These are phyloP conservation scores for Meandrina meandrites DNA, from an alignment of 92 coral and sea anemone genomes.

Conservation along the genomic window DNA sequence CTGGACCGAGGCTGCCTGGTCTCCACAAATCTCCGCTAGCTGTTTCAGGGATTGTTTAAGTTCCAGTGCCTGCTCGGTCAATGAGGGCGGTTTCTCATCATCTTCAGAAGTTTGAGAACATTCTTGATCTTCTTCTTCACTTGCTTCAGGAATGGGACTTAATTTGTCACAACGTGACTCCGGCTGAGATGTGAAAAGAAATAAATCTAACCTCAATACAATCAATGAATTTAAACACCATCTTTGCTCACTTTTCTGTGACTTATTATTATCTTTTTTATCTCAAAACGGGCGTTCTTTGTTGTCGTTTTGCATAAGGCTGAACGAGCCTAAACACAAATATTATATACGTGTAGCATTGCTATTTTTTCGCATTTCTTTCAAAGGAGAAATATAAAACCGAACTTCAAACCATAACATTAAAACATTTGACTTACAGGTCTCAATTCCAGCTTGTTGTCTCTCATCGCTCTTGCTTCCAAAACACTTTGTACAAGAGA, in stretches of 20 bases:
- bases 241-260: not conserved
- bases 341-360: no score
- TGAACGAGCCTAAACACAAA: no score
- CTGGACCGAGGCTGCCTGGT: constrained; percentile 58
- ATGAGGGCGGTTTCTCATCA: constrained; percentile 52
- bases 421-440: no score
- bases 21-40: constrained; percentile 66
- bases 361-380: no score
- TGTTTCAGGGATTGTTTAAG: constrained; percentile 68
- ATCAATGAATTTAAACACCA: not conserved
- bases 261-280: no score
- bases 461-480: constrained; percentile 62
- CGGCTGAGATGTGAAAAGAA: constrained; percentile 2
- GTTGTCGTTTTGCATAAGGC: no score
- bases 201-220: not conserved
- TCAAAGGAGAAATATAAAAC: no score
- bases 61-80: constrained; percentile 72
- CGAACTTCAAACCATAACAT: no score
- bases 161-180: not conserved
- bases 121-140: constrained; percentile 1
- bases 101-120: constrained; percentile 18
- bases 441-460: not conserved
- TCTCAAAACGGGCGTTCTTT: no score
- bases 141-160: constrained; percentile 36
- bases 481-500: constrained; percentile 80